phyloP scores from a whole-genome alignment of 2,888 invertebrate species.

The Deilephila porcellus region DNA sequence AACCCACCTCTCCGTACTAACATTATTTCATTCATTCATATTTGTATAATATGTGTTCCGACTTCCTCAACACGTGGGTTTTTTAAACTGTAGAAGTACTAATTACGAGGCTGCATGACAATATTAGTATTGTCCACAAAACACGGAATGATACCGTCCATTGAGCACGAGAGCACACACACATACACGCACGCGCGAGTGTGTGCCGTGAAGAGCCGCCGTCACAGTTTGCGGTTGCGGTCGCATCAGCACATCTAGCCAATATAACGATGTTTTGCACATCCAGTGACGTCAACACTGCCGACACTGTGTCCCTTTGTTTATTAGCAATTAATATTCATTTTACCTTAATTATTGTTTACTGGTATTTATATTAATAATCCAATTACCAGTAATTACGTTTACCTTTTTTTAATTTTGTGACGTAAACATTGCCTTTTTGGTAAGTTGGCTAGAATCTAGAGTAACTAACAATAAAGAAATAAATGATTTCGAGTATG shows the following conservation, averaged over 20 bases:
- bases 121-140: background rate
- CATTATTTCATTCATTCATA: background rate
- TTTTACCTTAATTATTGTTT: background rate
- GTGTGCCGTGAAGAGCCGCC: slow-evolving; percentile 21
- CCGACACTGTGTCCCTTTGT: background rate
- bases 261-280: slow-evolving; percentile 11
- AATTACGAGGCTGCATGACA: background rate
- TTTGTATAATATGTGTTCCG: background rate
- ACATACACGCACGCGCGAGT: background rate
- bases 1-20: too few relatives aligned
- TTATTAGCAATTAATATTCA: background rate
- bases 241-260: slow-evolving; percentile 15
- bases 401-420: too few relatives aligned
- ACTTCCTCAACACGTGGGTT: background rate
- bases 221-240: slow-evolving; percentile 42
- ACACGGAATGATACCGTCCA: background rate
- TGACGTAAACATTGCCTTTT: too few relatives aligned
- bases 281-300: background rate
- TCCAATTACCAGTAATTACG: too few relatives aligned
- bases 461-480: too few relatives aligned
- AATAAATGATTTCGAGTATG: too few relatives aligned
- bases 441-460: too few relatives aligned
- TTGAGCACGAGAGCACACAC: background rate
- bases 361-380: background rate
- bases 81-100: background rate